These are phyloP conservation scores for Orchesella cincta DNA, from an alignment of 1,140 invertebrate species.

Conservation along the genomic window DNA sequence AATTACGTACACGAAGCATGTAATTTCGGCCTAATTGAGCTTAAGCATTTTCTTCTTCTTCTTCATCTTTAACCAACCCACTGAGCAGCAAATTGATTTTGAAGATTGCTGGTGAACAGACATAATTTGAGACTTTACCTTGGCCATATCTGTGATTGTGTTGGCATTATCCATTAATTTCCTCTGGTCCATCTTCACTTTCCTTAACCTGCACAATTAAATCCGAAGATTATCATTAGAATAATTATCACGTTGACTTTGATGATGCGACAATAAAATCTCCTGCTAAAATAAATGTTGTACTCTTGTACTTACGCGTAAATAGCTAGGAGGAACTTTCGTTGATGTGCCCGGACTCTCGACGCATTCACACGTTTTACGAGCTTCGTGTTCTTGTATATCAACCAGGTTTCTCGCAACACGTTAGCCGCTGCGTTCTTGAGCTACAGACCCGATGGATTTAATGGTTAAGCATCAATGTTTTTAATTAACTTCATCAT, in stretches of 20 bases:
- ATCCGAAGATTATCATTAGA: background rate
- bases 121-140: no score
- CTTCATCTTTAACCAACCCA: no score
- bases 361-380: slow-evolving; percentile 95
- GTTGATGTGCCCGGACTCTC: slow-evolving; percentile 94
- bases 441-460: slow-evolving; percentile 65
- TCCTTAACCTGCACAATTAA: slow-evolving; percentile 78
- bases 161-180: slow-evolving; percentile 99
- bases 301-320: slow-evolving; percentile 82
- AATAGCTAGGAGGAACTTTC: slow-evolving; percentile 99
- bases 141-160: slow-evolving; percentile 99
- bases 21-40: no score
- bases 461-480: no score
- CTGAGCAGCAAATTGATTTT: no score
- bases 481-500: background rate
- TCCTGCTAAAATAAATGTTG: background rate
- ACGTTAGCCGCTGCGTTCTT: slow-evolving; percentile 99
- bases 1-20: no score
- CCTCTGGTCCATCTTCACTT: slow-evolving; percentile 99
- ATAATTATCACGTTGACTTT: slow-evolving; percentile 12
- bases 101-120: no score
- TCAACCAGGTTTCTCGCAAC: slow-evolving; percentile 98
- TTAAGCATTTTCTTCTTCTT: no score
- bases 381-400: slow-evolving; percentile 98
- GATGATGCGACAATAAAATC: background rate